phyloP scores from a whole-genome alignment of 2,888 invertebrate species.

The Dolichopus griseipennis region DNA sequence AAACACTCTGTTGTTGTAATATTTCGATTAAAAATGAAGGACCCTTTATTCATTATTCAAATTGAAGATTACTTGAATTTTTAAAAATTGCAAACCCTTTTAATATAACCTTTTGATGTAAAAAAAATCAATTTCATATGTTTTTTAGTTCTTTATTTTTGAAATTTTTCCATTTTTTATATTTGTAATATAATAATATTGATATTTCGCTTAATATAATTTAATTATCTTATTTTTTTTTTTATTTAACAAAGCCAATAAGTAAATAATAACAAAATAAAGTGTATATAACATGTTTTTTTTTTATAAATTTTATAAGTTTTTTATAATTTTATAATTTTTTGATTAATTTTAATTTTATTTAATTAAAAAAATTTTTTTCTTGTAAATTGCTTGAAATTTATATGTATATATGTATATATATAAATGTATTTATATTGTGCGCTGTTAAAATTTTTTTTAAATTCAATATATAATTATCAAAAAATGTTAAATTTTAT shows the following conservation, averaged over 20 bases:
- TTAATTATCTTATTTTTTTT: neutral
- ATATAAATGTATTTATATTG: neutral
- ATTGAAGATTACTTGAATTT: too few species aligned
- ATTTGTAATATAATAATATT: conserved; percentile 6
- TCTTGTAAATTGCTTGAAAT: neutral
- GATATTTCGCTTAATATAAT: neutral
- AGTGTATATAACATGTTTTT: neutral
- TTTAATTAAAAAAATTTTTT: too few species aligned
- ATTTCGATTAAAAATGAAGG: too few species aligned
- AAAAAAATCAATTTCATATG: neutral
- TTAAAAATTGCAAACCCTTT: too few species aligned
- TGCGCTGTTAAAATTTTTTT: too few species aligned
- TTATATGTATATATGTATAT: neutral
- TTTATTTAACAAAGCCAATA: neutral
- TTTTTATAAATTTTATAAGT: neutral
- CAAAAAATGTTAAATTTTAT: too few species aligned
- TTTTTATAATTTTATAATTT: too few species aligned
- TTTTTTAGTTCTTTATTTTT: neutral
- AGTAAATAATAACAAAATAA: conserved; percentile 6
- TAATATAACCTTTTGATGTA: too few species aligned
- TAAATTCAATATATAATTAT: too few species aligned
- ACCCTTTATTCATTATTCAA: too few species aligned
- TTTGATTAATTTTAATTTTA: too few species aligned
- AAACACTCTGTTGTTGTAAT: too few species aligned
- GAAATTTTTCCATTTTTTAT: neutral